Conservation (phyloP, 1,140 invertebrate species). For the Trichogramma pretiosum region DNA sequence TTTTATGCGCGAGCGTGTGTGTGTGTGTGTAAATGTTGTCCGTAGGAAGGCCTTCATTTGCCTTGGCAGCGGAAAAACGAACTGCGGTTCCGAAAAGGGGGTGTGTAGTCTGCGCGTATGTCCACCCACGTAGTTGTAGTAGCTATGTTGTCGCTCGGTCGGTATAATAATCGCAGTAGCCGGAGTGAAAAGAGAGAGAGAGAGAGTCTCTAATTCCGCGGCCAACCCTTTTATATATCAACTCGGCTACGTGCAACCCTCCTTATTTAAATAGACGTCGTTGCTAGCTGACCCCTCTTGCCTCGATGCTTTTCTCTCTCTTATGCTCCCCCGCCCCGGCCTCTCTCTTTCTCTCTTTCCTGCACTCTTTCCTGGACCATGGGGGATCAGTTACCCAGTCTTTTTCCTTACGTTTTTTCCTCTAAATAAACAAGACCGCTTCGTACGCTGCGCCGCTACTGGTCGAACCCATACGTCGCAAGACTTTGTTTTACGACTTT, state of each 20-base stretch:
- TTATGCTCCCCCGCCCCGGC: not conserved
- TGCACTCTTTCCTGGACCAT: constrained; percentile 1
- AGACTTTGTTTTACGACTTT: not conserved
- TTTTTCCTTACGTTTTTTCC: constrained; percentile 19
- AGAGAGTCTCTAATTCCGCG: constrained; percentile 31
- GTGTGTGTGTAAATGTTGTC: no score
- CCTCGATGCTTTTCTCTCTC: no score
- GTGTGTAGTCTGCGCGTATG: constrained; percentile 4
- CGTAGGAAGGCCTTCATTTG: constrained; percentile 10
- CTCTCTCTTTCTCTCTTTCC: no score
- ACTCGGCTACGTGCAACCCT: no score
- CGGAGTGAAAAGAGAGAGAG: no score
- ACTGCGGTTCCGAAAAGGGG: not conserved
- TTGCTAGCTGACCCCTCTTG: no score
- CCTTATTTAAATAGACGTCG: constrained; percentile 29
- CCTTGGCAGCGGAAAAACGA: not conserved
- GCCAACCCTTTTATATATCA: constrained; percentile 34
- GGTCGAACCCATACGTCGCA: not conserved
- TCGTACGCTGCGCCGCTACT: constrained; percentile 5
- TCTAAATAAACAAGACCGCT: constrained; percentile 18
- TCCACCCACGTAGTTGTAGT: constrained; percentile 8
- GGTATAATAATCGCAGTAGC: constrained; percentile 27
- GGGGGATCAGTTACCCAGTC: no score
- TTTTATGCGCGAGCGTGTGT: constrained; percentile 14
- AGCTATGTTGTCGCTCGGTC: no score